Evolutionary conservation across 2,797 vertebrate genomes (phyloP).

Genomic region (Cryptoblepharus egeriae): DNA sequence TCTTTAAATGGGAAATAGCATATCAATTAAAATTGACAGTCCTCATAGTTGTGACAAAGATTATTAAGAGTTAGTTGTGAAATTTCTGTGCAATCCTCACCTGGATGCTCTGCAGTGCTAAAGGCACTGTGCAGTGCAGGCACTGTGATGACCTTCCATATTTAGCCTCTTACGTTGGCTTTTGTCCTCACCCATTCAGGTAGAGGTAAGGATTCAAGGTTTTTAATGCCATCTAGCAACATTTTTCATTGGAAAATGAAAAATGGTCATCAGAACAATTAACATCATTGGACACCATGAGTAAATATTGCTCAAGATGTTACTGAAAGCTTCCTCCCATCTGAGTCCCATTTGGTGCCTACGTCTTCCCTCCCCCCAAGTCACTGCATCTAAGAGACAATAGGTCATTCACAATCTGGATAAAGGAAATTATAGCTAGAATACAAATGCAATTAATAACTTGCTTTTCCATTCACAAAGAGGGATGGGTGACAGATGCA

Average conservation of each 20-base stretch:
- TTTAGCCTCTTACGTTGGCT: slow-evolving; percentile 51
- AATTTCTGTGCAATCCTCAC: slow-evolving; percentile 37
- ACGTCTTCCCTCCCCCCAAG: slow-evolving; percentile 22
- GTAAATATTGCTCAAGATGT: slow-evolving; percentile 55
- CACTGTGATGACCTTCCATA: slow-evolving; percentile 45
- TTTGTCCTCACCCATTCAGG: slow-evolving; percentile 40
- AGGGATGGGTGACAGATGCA: slow-evolving; percentile 62
- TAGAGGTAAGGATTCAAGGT: slow-evolving; percentile 53
- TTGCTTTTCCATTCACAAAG: slow-evolving; percentile 64
- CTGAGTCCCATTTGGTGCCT: background rate
- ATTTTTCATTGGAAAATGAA: slow-evolving; percentile 62
- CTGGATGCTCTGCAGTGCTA: slow-evolving; percentile 35
- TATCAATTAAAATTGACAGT: no score
- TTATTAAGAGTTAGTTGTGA: no score
- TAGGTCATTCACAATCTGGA: slow-evolving; percentile 60
- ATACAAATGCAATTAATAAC: background rate
- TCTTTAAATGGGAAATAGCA: no score
- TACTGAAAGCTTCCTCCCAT: slow-evolving; percentile 58
- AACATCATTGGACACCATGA: slow-evolving; percentile 68
- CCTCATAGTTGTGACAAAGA: no score
- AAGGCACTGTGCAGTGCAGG: background rate
- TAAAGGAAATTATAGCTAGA: slow-evolving; percentile 41
- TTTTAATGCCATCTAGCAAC: slow-evolving; percentile 63
- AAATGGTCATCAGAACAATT: slow-evolving; percentile 55
- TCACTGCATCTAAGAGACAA: slow-evolving; percentile 59